These are phyloP conservation scores for Stichopus horrens DNA, from an alignment of 53 echinoderm and acorn worm species.

Conservation along the genomic window DNA sequence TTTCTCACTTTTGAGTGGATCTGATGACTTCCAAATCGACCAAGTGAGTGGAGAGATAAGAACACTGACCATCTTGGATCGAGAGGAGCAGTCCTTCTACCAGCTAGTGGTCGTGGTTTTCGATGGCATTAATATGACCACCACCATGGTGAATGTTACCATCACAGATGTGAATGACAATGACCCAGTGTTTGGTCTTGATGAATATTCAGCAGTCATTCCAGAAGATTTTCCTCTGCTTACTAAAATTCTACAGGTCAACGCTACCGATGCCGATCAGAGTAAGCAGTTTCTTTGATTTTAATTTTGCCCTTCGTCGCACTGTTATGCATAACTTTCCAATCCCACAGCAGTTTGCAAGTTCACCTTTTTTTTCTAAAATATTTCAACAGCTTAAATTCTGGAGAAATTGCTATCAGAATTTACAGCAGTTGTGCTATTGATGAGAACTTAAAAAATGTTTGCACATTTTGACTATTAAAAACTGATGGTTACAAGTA, in stretches of 20 bases:
- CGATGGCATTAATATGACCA: slow-evolving; percentile 60
- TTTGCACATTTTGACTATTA: too few species aligned
- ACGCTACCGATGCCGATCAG: slow-evolving; percentile 70
- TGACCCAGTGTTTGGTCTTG: slow-evolving; percentile 61
- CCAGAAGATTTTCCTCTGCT: slow-evolving; percentile 63
- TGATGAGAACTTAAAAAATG: too few species aligned
- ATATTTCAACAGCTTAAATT: too few species aligned
- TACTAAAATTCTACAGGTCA: slow-evolving; percentile 54
- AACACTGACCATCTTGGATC: neutral
- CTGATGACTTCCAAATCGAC: slow-evolving; percentile 6
- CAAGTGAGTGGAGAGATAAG: slow-evolving; percentile 6
- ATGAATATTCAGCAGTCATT: slow-evolving; percentile 50
- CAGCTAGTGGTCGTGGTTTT: slow-evolving; percentile 60
- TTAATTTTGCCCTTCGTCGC: too few species aligned
- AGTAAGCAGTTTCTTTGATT: neutral
- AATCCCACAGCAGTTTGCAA: too few species aligned
- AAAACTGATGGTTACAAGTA: too few species aligned
- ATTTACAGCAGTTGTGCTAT: too few species aligned
- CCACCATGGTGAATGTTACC: slow-evolving; percentile 53
- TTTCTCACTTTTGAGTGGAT: neutral
- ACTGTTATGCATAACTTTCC: too few species aligned
- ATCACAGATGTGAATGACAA: slow-evolving; percentile 85
- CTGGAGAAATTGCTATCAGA: too few species aligned
- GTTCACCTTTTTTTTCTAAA: too few species aligned
- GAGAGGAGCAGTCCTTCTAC: slow-evolving; percentile 48